phyloP scores from a whole-genome alignment of 1,140 invertebrate species.

The Coelopa frigida region DNA sequence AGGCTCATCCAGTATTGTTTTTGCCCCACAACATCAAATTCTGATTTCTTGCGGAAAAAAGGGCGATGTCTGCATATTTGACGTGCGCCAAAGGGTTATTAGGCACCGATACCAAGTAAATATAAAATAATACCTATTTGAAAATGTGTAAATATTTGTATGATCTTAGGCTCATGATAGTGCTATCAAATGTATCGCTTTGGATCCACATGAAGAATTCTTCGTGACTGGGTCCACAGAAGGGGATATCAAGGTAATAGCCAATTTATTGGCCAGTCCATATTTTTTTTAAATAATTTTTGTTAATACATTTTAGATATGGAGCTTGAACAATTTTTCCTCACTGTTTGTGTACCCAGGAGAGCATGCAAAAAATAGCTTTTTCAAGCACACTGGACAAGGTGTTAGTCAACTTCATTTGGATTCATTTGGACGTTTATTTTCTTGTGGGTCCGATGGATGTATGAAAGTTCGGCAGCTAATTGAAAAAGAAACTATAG shows the following conservation, averaged over 20 bases:
- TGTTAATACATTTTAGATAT: slow-evolving; percentile 62
- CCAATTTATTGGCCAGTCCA: background rate
- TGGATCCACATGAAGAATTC: slow-evolving; percentile 92
- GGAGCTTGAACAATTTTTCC: slow-evolving; percentile 80
- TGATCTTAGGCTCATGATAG: slow-evolving; percentile 72
- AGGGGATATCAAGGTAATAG: slow-evolving; percentile 91
- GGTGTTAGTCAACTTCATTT: slow-evolving; percentile 93
- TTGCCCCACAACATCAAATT: slow-evolving; percentile 86
- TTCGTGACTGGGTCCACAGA: slow-evolving; percentile 97
- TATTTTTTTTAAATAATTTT: background rate
- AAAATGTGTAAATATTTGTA: background rate
- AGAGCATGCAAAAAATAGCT: slow-evolving; percentile 87
- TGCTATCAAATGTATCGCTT: slow-evolving; percentile 87
- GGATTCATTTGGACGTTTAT: slow-evolving; percentile 77
- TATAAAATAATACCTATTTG: background rate
- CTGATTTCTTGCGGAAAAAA: slow-evolving; percentile 92
- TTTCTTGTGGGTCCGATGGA: slow-evolving; percentile 97
- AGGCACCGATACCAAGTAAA: slow-evolving; percentile 70
- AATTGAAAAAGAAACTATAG: slow-evolving; percentile 49
- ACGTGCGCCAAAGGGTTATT: slow-evolving; percentile 80
- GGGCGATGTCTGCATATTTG: slow-evolving; percentile 92
- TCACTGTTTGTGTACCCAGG: slow-evolving; percentile 80
- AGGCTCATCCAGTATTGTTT: slow-evolving; percentile 79
- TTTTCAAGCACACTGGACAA: slow-evolving; percentile 94
- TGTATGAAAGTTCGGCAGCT: slow-evolving; percentile 95